Evolutionary conservation across 35 echinoderm and acorn worm species (phyloP).

Genomic region (Ophioderma brevispina): DNA sequence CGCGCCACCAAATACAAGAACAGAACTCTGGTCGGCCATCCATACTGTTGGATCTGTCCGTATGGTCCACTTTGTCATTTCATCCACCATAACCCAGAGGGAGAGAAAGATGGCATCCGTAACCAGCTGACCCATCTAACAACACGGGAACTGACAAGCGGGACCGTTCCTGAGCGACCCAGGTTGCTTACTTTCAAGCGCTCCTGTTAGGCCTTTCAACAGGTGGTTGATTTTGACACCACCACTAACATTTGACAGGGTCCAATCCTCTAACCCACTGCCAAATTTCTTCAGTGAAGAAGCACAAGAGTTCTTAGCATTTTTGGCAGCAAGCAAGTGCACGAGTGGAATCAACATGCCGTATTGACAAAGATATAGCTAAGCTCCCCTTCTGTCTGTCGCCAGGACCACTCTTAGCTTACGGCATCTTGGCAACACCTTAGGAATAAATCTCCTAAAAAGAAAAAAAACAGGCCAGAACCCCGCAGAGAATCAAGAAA

Average conservation of each 20-base stretch:
- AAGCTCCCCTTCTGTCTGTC: slow-evolving; percentile 24
- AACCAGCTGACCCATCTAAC: background rate
- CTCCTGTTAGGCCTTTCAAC: slow-evolving; percentile 73
- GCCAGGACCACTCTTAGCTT: too few relatives aligned
- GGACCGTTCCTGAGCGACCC: slow-evolving; percentile 59
- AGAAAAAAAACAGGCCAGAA: too few relatives aligned
- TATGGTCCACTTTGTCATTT: slow-evolving; percentile 98
- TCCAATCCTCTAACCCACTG: slow-evolving; percentile 72
- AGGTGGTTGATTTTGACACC: slow-evolving; percentile 74
- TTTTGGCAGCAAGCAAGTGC: background rate
- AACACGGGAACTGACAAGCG: slow-evolving; percentile 57
- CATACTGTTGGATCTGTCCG: slow-evolving; percentile 93
- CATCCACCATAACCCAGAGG: slow-evolving; percentile 91
- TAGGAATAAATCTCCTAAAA: too few relatives aligned
- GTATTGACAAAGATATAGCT: slow-evolving; percentile 19
- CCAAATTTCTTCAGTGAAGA: slow-evolving; percentile 56
- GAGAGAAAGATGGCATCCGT: slow-evolving; percentile 42
- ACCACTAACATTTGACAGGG: slow-evolving; percentile 65
- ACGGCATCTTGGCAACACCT: too few relatives aligned
- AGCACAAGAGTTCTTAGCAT: slow-evolving; percentile 1
- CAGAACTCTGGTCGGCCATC: slow-evolving; percentile 96
- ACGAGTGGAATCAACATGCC: background rate
- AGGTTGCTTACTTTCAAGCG: slow-evolving; percentile 71
- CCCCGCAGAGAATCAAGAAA: too few relatives aligned
- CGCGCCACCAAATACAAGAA: slow-evolving; percentile 96